Evolutionary conservation across 2,113 vertebrate genomes (phyloP).

Genomic region (Etheostoma spectabile): DNA sequence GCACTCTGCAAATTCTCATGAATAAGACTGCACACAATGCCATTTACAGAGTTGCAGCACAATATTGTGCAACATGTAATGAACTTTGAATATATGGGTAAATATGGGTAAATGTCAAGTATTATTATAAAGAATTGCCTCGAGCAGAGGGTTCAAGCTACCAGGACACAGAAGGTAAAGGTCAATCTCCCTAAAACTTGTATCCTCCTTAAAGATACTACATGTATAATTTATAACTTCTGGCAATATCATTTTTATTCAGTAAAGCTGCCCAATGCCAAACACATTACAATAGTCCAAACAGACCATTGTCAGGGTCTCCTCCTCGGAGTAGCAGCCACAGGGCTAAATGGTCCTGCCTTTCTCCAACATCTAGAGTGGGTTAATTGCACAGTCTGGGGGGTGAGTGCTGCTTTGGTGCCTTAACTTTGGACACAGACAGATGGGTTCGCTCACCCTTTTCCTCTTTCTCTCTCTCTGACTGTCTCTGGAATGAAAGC

Average conservation of each 20-base stretch:
- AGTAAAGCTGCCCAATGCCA: not conserved
- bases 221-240: not conserved
- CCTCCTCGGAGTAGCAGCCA: conserved; percentile 27
- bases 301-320: not conserved
- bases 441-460: conserved; percentile 56
- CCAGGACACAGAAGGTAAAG: not conserved
- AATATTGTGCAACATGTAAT: not conserved
- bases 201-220: not conserved
- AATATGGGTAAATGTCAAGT: conserved; percentile 3
- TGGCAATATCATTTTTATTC: not conserved
- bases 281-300: conserved; percentile 32
- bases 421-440: conserved; percentile 65
- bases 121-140: not conserved
- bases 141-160: not conserved
- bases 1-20: conserved; percentile 16
- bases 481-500: conserved; percentile 25
- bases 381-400: conserved; percentile 60
- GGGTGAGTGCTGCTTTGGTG: conserved; percentile 42
- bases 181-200: not conserved
- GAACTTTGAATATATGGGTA: not conserved
- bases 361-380: conserved; percentile 6
- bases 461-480: conserved; percentile 14
- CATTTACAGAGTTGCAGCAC: not conserved
- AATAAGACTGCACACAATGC: not conserved
- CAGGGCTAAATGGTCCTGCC: conserved; percentile 19